A percentile compares a stretch with the other conserved stretches of the same genome.
Conservation (phyloP, 2,797 vertebrate genomes). For the Xiphophorus birchmanni region DNA sequence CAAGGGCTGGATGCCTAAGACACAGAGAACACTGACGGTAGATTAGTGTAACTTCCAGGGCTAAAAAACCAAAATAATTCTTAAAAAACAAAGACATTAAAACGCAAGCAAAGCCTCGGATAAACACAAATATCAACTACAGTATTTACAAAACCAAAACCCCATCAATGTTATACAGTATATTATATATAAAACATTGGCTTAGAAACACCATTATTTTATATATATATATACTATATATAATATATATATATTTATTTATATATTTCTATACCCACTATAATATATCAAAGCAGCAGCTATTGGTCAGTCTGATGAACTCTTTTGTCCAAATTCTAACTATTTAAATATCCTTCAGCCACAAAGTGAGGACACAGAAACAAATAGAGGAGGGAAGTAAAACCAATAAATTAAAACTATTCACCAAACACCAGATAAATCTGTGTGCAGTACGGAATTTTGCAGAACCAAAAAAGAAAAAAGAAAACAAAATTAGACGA, state of each 20-base stretch:
- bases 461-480: constrained; percentile 65
- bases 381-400: constrained; percentile 59
- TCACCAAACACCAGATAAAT: constrained; percentile 78
- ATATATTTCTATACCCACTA: constrained; percentile 75
- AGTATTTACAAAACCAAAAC: constrained; percentile 78
- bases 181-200: constrained; percentile 73
- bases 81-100: constrained; percentile 62
- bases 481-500: not conserved
- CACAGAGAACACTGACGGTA: constrained; percentile 66
- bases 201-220: constrained; percentile 71
- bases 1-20: constrained; percentile 51
- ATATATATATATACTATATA: constrained; percentile 76
- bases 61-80: constrained; percentile 65
- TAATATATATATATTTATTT: constrained; percentile 72
- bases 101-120: constrained; percentile 79
- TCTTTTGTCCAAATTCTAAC: constrained; percentile 80
- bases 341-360: constrained; percentile 89
- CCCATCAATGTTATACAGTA: constrained; percentile 66
- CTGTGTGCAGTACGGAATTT: constrained; percentile 81
- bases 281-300: constrained; percentile 91
- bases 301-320: constrained; percentile 95
- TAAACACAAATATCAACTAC: constrained; percentile 82
- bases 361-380: constrained; percentile 79
- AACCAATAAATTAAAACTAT: constrained; percentile 84
- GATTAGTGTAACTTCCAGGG: constrained; percentile 70